A percentile compares a stretch with the other conserved stretches of the same genome.
These are phyloP conservation scores for Tethea ocularis DNA, from an alignment of 2,888 invertebrate genomes.

Conservation along the genomic window DNA sequence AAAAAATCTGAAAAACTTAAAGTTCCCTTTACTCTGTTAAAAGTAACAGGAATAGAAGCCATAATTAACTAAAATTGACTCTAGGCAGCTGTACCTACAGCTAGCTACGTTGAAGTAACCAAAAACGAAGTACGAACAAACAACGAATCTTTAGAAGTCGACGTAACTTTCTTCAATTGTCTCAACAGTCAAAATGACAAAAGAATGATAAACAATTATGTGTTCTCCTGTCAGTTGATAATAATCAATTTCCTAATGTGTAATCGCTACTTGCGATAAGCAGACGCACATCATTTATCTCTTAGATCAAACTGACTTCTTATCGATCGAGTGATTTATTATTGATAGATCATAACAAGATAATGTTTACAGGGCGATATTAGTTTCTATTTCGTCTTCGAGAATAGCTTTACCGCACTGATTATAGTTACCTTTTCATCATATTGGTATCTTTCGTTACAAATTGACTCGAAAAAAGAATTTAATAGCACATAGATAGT, in stretches of 20 bases:
- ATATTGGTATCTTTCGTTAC: too few relatives aligned
- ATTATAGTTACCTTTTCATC: too few relatives aligned
- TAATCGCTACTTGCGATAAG: neutral
- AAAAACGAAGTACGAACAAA: too few relatives aligned
- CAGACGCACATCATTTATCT: neutral
- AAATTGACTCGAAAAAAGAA: too few relatives aligned
- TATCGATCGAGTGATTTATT: neutral
- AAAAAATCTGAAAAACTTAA: too few relatives aligned
- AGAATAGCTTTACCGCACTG: too few relatives aligned
- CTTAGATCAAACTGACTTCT: neutral
- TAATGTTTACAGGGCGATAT: neutral
- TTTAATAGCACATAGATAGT: too few relatives aligned
- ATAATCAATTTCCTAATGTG: neutral
- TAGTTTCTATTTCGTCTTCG: neutral
- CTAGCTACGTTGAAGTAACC: too few relatives aligned
- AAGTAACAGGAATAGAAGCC: too few relatives aligned
- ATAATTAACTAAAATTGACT: too few relatives aligned
- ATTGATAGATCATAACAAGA: neutral
- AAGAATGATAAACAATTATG: neutral
- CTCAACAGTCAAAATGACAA: neutral
- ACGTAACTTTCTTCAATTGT: slow-evolving; percentile 2
- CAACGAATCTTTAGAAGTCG: neutral
- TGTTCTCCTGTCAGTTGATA: neutral
- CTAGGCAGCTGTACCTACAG: too few relatives aligned
- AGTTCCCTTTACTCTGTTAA: too few relatives aligned